Evolutionary conservation across 53 echinoderm and acorn worm species (phyloP).

Genomic region (Zoroaster sp.): DNA sequence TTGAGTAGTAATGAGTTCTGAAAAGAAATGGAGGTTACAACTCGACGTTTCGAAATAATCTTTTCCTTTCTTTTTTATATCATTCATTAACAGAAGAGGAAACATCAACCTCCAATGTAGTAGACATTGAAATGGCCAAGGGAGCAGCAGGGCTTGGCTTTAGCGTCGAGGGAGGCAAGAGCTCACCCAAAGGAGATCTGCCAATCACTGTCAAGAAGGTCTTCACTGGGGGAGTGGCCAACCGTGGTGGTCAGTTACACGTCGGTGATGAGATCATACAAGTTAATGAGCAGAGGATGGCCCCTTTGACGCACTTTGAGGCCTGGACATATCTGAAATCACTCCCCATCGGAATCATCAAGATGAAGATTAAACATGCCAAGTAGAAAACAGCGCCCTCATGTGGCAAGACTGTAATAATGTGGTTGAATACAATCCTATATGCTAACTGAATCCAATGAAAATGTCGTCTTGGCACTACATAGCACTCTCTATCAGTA

Average conservation of each 20-base stretch:
- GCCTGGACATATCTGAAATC: constrained; percentile 98
- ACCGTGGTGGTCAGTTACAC: constrained; percentile 77
- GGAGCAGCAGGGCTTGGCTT: constrained; percentile 92
- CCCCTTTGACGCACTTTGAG: constrained; percentile 86
- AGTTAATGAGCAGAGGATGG: constrained; percentile 79
- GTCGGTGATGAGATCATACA: constrained; percentile 85
- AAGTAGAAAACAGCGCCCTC: too few relatives aligned
- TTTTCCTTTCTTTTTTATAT: too few relatives aligned
- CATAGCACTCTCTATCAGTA: too few relatives aligned
- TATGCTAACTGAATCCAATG: too few relatives aligned
- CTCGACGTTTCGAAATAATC: too few relatives aligned
- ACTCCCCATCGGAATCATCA: constrained; percentile 88
- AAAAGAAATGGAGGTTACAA: too few relatives aligned
- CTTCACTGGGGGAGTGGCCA: constrained; percentile 91
- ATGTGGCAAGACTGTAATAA: too few relatives aligned
- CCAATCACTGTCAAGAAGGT: constrained; percentile 98
- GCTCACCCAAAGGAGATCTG: constrained; percentile 88
- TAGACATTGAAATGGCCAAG: constrained; percentile 87
- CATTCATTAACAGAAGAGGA: constrained; percentile 26
- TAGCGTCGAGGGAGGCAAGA: constrained; percentile 93
- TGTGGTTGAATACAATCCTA: too few relatives aligned
- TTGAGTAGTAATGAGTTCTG: too few relatives aligned
- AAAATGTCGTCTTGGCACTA: too few relatives aligned
- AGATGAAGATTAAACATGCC: constrained; percentile 78
- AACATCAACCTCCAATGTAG: neutral